phyloP scores from a whole-genome alignment of 2,888 invertebrate genomes.

The Gortyna flavago region DNA sequence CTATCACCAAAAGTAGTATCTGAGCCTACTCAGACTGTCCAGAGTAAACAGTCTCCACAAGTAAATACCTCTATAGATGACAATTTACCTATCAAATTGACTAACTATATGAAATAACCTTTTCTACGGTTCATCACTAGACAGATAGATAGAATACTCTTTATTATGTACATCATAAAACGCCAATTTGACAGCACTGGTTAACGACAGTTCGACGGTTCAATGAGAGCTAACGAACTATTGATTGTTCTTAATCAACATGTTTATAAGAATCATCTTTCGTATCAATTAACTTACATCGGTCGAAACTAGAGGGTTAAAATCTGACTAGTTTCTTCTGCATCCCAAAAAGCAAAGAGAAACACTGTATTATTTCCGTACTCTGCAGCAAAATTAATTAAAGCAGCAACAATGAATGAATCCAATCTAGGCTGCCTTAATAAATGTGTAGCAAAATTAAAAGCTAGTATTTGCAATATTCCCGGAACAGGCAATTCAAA shows the following conservation, averaged over 20 bases:
- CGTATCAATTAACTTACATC: neutral
- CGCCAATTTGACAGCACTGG: neutral
- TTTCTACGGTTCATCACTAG: neutral
- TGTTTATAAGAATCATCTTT: neutral
- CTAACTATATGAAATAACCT: neutral
- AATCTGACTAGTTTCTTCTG: neutral
- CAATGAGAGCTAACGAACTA: neutral
- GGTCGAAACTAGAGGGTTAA: neutral
- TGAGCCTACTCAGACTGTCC: no score
- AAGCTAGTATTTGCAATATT: slow-evolving; percentile 47
- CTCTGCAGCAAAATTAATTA: slow-evolving; percentile 56
- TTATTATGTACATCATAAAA: neutral
- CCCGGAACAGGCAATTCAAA: slow-evolving; percentile 32
- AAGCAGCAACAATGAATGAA: slow-evolving; percentile 53
- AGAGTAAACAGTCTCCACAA: no score
- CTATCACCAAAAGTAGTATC: no score
- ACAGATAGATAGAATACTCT: neutral
- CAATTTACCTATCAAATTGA: neutral
- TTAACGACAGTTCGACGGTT: neutral
- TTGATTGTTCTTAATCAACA: neutral
- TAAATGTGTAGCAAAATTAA: slow-evolving; percentile 44
- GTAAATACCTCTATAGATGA: no score
- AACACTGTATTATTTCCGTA: slow-evolving; percentile 14
- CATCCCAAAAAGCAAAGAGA: slow-evolving; percentile 20
- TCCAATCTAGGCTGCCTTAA: slow-evolving; percentile 48